Conservation (phyloP, 2,113 vertebrate species). For the Coptodon rendalli region DNA sequence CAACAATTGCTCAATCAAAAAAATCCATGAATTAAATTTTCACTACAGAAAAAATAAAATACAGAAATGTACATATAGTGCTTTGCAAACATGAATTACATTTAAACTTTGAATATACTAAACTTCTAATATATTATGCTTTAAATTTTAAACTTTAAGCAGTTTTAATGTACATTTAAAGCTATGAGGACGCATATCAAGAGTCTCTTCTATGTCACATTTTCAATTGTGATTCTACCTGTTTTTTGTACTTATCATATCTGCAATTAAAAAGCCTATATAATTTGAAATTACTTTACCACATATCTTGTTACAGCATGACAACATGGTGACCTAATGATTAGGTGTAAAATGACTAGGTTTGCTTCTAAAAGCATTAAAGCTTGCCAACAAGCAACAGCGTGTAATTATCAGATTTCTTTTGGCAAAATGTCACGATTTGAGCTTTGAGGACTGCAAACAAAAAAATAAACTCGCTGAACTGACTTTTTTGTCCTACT, state of each 20-base stretch:
- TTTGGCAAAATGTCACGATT: not conserved
- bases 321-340: constrained; percentile 28
- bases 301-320: not conserved
- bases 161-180: not conserved
- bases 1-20: not conserved
- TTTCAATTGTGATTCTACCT: not conserved
- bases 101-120: not conserved
- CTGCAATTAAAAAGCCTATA: not conserved
- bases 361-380: not conserved
- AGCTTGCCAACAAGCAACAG: not conserved
- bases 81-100: not conserved
- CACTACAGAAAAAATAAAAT: not conserved
- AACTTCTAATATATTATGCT: not conserved
- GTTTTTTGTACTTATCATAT: not conserved
- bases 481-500: constrained; percentile 30
- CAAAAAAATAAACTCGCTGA: constrained; percentile 6
- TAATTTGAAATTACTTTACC: not conserved
- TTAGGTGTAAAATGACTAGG: not conserved
- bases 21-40: not conserved
- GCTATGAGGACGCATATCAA: not conserved
- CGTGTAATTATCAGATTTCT: constrained; percentile 23
- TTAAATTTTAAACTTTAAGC: not conserved
- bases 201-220: not conserved
- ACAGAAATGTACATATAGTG: not conserved
- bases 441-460: constrained; percentile 15